Evolutionary conservation across 2,113 vertebrate species (phyloP).

Genomic region (Jacana jacana): DNA sequence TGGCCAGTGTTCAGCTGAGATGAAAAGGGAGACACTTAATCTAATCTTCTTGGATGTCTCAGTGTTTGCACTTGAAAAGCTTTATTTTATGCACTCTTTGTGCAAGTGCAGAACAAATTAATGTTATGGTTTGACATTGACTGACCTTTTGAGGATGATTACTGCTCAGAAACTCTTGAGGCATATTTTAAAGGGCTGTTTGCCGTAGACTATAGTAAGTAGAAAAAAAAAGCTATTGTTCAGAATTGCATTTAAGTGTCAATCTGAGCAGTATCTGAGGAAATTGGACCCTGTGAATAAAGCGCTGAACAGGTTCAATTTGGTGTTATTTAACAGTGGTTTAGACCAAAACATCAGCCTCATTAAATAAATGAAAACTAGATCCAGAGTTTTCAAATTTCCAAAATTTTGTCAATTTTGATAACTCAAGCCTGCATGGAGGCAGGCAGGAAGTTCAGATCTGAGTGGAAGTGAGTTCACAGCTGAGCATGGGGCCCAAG

Average conservation of each 20-base stretch:
- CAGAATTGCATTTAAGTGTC: background rate
- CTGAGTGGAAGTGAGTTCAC: background rate
- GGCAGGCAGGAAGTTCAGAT: background rate
- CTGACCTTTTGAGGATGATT: background rate
- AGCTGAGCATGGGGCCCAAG: fast-evolving
- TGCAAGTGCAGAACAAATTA: slow-evolving; percentile 49
- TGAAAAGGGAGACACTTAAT: slow-evolving; percentile 74
- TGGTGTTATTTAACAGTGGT: background rate
- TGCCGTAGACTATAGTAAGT: background rate
- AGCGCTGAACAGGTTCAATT: background rate
- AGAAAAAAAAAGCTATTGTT: background rate
- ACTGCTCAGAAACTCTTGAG: background rate
- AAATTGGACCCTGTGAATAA: background rate
- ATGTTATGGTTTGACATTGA: slow-evolving; percentile 25
- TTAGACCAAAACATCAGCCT: background rate
- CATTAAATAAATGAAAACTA: background rate
- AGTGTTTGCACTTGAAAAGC: slow-evolving; percentile 32
- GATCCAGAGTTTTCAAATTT: background rate
- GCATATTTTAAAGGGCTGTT: background rate
- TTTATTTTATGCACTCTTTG: slow-evolving; percentile 35
- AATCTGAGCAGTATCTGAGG: background rate
- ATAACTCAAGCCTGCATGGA: background rate
- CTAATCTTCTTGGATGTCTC: slow-evolving; percentile 58
- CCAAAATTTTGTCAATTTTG: background rate
- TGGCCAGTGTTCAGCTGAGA: slow-evolving; percentile 66